Conservation (phyloP, 2,797 vertebrate species). For the Taenioides sp. region DNA sequence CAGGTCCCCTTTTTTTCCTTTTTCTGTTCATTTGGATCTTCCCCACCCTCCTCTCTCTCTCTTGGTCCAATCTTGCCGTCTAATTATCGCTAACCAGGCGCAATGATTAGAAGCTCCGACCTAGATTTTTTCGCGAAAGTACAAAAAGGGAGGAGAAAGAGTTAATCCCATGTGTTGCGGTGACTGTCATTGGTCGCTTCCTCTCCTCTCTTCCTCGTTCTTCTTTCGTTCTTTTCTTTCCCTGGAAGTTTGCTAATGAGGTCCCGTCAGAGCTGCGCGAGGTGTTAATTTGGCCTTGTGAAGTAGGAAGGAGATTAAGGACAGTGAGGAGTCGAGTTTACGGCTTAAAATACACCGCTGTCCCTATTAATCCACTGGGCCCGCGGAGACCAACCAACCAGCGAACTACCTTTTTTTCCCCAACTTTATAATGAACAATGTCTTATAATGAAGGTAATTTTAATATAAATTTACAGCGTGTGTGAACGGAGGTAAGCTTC, state of each 20-base stretch:
- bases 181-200: conserved; percentile 84
- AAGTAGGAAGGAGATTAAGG: conserved; percentile 88
- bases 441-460: conserved; percentile 85
- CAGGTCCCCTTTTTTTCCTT: conserved; percentile 77
- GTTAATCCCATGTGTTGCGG: conserved; percentile 80
- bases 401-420: not conserved
- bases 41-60: conserved; percentile 66
- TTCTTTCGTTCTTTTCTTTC: conserved; percentile 74
- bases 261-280: conserved; percentile 86
- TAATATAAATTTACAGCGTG: conserved; percentile 77
- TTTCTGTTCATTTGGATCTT: conserved; percentile 77
- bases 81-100: conserved; percentile 86
- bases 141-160: conserved; percentile 73
- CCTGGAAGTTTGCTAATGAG: conserved; percentile 86
- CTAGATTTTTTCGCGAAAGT: conserved; percentile 71
- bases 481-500: conserved; percentile 58
- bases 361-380: conserved; percentile 85
- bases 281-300: conserved; percentile 87
- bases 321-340: conserved; percentile 86
- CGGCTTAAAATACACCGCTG: conserved; percentile 87
- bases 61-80: conserved; percentile 76
- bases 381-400: conserved; percentile 75
- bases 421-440: conserved; percentile 83
- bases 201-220: conserved; percentile 68
- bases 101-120: conserved; percentile 84